Evolutionary conservation across 2,113 vertebrate species (phyloP).

Genomic region (Megaceryle torquata): DNA sequence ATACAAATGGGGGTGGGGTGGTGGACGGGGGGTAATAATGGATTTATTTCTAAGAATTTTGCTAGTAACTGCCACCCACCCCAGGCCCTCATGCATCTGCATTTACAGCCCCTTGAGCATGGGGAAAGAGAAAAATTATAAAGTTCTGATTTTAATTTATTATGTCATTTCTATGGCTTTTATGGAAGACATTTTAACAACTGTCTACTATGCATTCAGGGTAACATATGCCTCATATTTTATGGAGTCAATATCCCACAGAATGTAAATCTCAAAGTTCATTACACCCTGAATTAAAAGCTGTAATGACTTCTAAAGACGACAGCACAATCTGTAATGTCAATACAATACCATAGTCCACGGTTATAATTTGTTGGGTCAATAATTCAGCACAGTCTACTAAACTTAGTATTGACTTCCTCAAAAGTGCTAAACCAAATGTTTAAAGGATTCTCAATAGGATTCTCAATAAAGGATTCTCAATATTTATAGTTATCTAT

Average conservation of each 20-base stretch:
- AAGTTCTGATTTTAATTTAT: not conserved
- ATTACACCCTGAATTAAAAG: not conserved
- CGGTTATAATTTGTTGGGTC: slow-evolving; percentile 21
- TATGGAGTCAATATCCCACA: not conserved
- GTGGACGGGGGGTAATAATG: not conserved
- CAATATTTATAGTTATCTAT: slow-evolving; percentile 25
- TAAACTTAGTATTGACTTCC: slow-evolving; percentile 6
- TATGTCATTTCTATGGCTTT: not conserved
- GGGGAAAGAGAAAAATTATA: not conserved
- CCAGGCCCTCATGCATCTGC: not conserved
- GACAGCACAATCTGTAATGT: not conserved
- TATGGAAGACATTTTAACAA: not conserved
- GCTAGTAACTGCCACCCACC: not conserved
- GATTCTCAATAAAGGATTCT: not conserved
- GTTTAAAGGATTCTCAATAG: not conserved
- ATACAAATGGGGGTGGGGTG: not conserved
- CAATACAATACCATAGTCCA: not conserved
- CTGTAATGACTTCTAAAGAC: slow-evolving; percentile 14
- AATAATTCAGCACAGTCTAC: slow-evolving; percentile 44
- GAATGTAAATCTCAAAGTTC: slow-evolving; percentile 38
- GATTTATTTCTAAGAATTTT: not conserved
- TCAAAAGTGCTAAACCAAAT: not conserved
- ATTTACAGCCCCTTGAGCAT: not conserved
- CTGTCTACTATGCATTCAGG: not conserved
- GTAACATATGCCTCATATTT: not conserved